Percentiles rank a stretch among this genome's conserved stretches.
These are phyloP conservation scores for Dasyurus viverrinus DNA, from an alignment of 2,113 vertebrate species.

Conservation along the genomic window DNA sequence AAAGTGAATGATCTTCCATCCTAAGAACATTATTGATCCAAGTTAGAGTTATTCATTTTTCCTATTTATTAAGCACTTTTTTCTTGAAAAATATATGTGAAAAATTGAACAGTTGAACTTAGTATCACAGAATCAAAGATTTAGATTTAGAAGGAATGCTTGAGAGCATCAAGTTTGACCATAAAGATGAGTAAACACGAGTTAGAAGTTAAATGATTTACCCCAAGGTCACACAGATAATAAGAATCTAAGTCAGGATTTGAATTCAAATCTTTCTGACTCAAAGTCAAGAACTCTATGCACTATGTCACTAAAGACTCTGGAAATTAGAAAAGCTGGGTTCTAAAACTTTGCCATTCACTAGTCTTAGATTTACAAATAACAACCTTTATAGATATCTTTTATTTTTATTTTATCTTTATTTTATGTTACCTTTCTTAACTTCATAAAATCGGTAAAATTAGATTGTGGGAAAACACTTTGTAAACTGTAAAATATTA, in stretches of 20 bases:
- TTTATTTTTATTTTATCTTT: too few species aligned
- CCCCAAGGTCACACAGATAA: not conserved
- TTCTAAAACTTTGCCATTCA: not conserved
- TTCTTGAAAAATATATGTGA: not conserved
- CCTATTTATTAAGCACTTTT: not conserved
- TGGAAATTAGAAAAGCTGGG: not conserved
- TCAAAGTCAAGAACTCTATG: not conserved
- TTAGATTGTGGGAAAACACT: not conserved
- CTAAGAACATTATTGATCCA: not conserved
- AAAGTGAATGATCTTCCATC: not conserved
- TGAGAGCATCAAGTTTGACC: not conserved
- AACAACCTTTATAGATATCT: not conserved
- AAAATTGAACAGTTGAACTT: not conserved
- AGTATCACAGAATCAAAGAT: not conserved
- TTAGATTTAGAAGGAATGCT: not conserved
- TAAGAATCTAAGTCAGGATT: not conserved
- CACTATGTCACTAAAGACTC: not conserved
- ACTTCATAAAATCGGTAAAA: not conserved
- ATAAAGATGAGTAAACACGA: not conserved
- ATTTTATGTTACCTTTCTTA: not conserved
- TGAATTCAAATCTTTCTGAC: not conserved
- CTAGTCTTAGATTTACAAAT: not conserved
- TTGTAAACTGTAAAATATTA: not conserved
- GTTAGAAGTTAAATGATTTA: not conserved
- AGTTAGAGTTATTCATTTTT: not conserved